phyloP scores from a whole-genome alignment of 1,140 invertebrate species.

The Pseudomyrmex dendroicus region DNA sequence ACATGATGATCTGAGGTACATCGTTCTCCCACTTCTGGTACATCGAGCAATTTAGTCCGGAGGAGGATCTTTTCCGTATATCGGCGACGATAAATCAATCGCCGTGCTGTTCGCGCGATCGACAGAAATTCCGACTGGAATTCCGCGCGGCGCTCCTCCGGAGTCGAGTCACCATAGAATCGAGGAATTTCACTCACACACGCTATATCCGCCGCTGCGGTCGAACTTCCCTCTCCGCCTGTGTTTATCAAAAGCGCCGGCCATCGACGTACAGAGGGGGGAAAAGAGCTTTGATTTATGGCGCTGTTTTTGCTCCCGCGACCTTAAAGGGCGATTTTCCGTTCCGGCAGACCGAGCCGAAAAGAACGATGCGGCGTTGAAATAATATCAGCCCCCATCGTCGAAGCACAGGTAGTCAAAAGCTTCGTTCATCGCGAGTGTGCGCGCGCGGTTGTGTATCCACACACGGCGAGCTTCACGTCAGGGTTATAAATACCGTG shows the following conservation, averaged over 20 bases:
- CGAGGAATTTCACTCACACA: slow-evolving; percentile 22
- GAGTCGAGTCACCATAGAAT: slow-evolving; percentile 5
- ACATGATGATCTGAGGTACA: background rate
- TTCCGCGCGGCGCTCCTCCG: background rate
- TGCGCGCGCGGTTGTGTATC: slow-evolving; percentile 43
- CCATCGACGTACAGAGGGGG: background rate
- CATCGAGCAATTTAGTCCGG: background rate
- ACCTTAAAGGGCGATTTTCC: slow-evolving; percentile 56
- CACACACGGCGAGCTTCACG: slow-evolving; percentile 33
- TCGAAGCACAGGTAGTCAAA: slow-evolving; percentile 68
- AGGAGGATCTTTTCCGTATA: background rate
- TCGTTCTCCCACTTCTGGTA: background rate
- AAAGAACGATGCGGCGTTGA: slow-evolving; percentile 8
- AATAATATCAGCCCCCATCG: slow-evolving; percentile 48
- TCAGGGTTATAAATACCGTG: slow-evolving; percentile 77
- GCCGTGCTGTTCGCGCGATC: slow-evolving; percentile 29
- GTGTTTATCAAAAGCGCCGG: slow-evolving; percentile 38
- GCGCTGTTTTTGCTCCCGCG: slow-evolving; percentile 55
- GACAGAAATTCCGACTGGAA: slow-evolving; percentile 41
- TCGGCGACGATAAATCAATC: slow-evolving; percentile 42
- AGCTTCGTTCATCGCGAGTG: slow-evolving; percentile 56
- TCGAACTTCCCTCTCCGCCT: slow-evolving; percentile 14
- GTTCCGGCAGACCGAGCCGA: slow-evolving; percentile 18
- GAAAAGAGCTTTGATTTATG: slow-evolving; percentile 68
- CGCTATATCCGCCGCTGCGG: slow-evolving; percentile 8